Conservation (phyloP, 2,888 invertebrate genomes). For the Chalcosyrphus nemorum region DNA sequence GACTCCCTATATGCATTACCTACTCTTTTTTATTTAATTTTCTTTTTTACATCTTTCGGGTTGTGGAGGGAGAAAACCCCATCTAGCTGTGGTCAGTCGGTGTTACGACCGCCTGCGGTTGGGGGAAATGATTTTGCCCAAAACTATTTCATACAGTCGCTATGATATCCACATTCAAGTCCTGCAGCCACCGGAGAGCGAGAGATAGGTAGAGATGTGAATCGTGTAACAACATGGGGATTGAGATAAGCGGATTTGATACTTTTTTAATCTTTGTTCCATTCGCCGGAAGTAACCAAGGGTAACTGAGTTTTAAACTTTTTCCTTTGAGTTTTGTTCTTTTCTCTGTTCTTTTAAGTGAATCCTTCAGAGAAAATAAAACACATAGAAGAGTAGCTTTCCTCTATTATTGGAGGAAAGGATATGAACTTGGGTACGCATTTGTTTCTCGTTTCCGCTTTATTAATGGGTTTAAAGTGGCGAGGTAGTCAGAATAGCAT, state of each 20-base stretch:
- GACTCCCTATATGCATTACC: constrained; percentile 1
- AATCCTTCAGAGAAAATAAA: neutral
- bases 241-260: constrained; percentile 41
- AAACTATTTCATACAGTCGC: constrained; percentile 40
- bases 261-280: constrained; percentile 11
- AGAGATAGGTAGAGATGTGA: neutral
- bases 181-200: too few relatives aligned
- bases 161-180: constrained; percentile 15
- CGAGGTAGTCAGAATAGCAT: neutral
- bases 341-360: neutral
- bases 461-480: neutral
- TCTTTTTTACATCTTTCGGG: neutral
- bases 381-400: neutral
- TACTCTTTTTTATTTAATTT: constrained; percentile 7
- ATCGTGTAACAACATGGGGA: constrained; percentile 12
- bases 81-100: too few relatives aligned
- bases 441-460: neutral
- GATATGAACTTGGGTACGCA: neutral
- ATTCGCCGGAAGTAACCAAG: constrained; percentile 3
- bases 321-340: neutral
- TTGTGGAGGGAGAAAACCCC: too few relatives aligned
- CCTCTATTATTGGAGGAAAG: neutral
- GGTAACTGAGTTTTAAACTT: neutral
- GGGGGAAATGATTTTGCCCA: constrained; percentile 10
- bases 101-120: neutral